Evolutionary conservation across 2,797 vertebrate species (phyloP), one percentile per base, ranked within the genome.

Genomic region (Melopsittacus undulatus): DNA sequence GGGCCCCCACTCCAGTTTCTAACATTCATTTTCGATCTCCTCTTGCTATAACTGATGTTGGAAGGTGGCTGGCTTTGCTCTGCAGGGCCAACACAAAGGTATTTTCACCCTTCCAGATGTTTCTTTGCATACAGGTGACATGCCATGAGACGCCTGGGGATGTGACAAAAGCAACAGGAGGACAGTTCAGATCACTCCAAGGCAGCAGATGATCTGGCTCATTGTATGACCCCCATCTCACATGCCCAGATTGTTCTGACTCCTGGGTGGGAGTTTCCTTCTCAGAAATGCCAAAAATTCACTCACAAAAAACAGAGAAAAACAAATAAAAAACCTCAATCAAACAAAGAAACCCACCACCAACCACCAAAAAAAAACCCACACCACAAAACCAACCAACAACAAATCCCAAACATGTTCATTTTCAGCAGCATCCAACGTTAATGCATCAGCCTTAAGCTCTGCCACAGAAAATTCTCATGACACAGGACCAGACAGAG

Each of bases 261-360:
- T 90, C 79, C 42, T 46, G 15, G 29, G 0, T 36, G 24, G 40
- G 45, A 70, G 17, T 34, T 19, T 24, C 42, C 62, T 72, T 72
- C 73, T 88, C 76, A 86, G 30, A 95, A 94, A 90, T 43, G 49
- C 73, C 52, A 72, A 56, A 29, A 89, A 78, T 62, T 57, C 54
- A 40, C 34, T 70, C 45, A 17, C 59, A 30, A 27, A 72, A 61
- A 67, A 8, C 0, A 38, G 23, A 61, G 34, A 38, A 27, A 38
- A 61, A 61, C 36, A 61, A 38, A 12, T n/a, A 34, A 61, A 61
- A 38, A 27, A 6, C 34, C 57, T 36, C n/a, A 18, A 59, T 27
- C 34, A 38, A 59, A 59, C 10, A 38, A 61, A 61, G 24, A 61
- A 19, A 61, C 22, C n/a, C 56, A 36, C 23, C 56, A 59, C 8